phyloP scores from a whole-genome alignment of 2,888 invertebrate species.

The Anthophora plumipes region DNA sequence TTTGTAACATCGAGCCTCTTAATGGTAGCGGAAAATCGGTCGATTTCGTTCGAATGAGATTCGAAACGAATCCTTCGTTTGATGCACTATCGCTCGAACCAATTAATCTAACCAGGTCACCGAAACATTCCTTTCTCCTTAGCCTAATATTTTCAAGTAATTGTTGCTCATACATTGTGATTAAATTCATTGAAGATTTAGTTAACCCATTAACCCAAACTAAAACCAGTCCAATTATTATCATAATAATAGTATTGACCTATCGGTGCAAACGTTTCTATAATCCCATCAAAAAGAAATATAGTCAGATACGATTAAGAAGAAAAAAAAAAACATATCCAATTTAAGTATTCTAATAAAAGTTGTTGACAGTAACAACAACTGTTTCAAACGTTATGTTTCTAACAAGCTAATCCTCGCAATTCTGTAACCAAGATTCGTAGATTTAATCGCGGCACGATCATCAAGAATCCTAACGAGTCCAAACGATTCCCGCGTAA shows the following conservation, averaged over 20 bases:
- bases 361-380: too few relatives aligned
- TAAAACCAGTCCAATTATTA: background rate
- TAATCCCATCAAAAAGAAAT: too few relatives aligned
- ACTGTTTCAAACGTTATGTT: too few relatives aligned
- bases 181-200: background rate
- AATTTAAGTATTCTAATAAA: too few relatives aligned
- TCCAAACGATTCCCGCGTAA: background rate
- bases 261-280: too few relatives aligned
- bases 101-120: slow-evolving; percentile 26
- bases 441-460: background rate
- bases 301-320: too few relatives aligned
- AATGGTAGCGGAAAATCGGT: background rate
- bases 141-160: background rate
- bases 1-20: background rate
- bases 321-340: too few relatives aligned
- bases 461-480: background rate
- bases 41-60: background rate
- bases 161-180: background rate
- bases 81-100: background rate
- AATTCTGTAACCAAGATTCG: background rate
- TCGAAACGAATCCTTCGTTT: slow-evolving; percentile 1
- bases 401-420: background rate
- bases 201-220: slow-evolving; percentile 15
- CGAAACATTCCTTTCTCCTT: slow-evolving; percentile 18
- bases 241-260: too few relatives aligned